Base-by-base conservation (phyloP, 2,888 invertebrate species). In the Horisme vitalbata region DNA sequence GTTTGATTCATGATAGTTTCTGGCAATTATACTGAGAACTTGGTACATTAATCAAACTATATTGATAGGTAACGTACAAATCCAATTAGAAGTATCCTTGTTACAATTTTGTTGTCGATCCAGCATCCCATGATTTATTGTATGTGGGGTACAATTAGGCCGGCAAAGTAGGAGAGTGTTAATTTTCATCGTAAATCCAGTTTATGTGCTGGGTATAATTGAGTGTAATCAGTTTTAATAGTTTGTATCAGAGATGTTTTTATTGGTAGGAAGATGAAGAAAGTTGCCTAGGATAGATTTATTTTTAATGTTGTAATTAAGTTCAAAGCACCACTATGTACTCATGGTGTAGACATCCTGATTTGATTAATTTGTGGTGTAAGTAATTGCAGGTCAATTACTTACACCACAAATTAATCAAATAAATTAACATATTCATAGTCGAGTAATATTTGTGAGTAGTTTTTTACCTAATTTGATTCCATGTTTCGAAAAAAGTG, bases 41-140 rank as follows among this genome's bases (percentile, higher is more conserved):
- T 11, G 33, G 45, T 45, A 79, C 83, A 89, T 89, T 85, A 88
- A 89, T 88, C 88, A 88, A 79, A 71, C 62, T 68, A 78, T 83
- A 86, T 85, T 83, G 88, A 87, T 89, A 85, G 87, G 74, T 71
- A 79, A 75, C 76, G 78, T 79, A 84, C 79, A 79, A 78, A 84
- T 79, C 87, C 86, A 89, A 88, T 88, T 89, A 87, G 81, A 80
- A 62, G 72, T 74, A 80, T 86, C 83, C 84, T 84, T 77, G 73
- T 71, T 75, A 78, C 75, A 79, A 80, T 80, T 85, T 83, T 69
- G 75, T 79, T 77, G 59, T 67, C 68, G 70, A 75, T 72, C 74
- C 71, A 62, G 56, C 57, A 52, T 56, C 57, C 54, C 55, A 80
- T 86, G 84, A 88, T 87, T 88, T 87, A 88, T 85, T 70, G 71